Base-by-base conservation (phyloP, 1,140 invertebrate genomes). In the Drosophila paulistorum region DNA sequence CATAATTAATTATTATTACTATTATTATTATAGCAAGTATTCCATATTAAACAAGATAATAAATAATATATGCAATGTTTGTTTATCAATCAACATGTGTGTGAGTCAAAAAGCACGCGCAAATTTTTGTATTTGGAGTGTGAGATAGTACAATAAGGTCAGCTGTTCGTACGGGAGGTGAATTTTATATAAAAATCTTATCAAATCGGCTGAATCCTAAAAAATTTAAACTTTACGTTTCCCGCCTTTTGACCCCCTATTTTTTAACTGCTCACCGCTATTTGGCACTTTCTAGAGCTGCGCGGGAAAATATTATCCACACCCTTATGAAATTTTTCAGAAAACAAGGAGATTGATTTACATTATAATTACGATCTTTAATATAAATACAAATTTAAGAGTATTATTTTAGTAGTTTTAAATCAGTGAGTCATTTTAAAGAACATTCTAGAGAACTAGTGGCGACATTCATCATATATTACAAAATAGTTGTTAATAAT, bases 1-100 rank as follows among this genome's bases (percentile, higher is more conserved):
- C 20, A 65, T 72, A 75, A 73, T 79, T 68, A 30, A 67, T 72
- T 39, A 66, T 65, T 68, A 75, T 71, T 70, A 86, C 67, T 82
- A 87, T 79, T 82, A 86, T 82, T 87, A 86, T 83, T 71, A 83
- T 79, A 83, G 80, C 45, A 79, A 83, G 68, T 83, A 83, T 83
- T 83, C 74, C 74, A 76, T 76, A 76, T 76, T 76, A 76, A 77
- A 77, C 65, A 70, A 76, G 51, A 51, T 74, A 75, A 71, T 78
- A 78, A 78, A 78, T 82, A 68, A 72, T 67, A 77, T 78, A 39
- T 65, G 84, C 78, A 17, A 37, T 17, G 33, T 83, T 87, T 87
- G 83, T 87, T 87, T 77, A 65, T 77, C 74, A 83, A 80, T 71
- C 23, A 58, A 55, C n/a, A 10, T 55, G 59, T 48, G 45, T 67